Evolutionary conservation across 1,140 invertebrate genomes (phyloP).

Genomic region (Aphaenogaster ashmeadi): DNA sequence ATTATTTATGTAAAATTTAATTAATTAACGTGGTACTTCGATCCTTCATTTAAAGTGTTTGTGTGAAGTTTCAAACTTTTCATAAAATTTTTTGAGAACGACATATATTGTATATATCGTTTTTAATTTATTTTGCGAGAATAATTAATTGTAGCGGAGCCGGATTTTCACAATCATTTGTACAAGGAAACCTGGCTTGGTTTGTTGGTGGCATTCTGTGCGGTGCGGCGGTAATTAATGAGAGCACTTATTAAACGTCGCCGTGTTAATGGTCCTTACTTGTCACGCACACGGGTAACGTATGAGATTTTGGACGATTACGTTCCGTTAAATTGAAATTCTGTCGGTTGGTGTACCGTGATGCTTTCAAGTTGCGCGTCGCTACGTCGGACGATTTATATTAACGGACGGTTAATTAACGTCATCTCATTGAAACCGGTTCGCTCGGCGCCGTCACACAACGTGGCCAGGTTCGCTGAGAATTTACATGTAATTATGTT

Average conservation of each 20-base stretch:
- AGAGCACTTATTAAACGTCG: constrained; percentile 79
- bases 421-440: constrained; percentile 79
- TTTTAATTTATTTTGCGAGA: not conserved
- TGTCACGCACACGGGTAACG: constrained; percentile 69
- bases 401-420: constrained; percentile 81
- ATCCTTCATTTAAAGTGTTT: not conserved
- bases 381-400: constrained; percentile 70
- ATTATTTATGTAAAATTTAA: not conserved
- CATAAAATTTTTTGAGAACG: not conserved
- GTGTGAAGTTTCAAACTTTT: not conserved
- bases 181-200: not conserved
- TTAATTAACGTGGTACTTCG: not conserved
- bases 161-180: constrained; percentile 25
- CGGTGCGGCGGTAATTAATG: constrained; percentile 74
- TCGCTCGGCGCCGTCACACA: constrained; percentile 66
- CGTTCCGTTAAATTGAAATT: constrained; percentile 80
- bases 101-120: not conserved
- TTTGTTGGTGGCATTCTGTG: constrained; percentile 52
- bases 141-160: constrained; percentile 23
- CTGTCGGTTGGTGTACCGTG: constrained; percentile 61
- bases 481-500: constrained; percentile 72
- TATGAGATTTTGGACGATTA: constrained; percentile 76
- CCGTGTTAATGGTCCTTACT: constrained; percentile 72
- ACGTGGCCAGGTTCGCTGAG: not conserved
- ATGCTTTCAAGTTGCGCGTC: constrained; percentile 61